Base-by-base conservation (phyloP, 1,140 invertebrate genomes). In the Diachasma alloeum region DNA sequence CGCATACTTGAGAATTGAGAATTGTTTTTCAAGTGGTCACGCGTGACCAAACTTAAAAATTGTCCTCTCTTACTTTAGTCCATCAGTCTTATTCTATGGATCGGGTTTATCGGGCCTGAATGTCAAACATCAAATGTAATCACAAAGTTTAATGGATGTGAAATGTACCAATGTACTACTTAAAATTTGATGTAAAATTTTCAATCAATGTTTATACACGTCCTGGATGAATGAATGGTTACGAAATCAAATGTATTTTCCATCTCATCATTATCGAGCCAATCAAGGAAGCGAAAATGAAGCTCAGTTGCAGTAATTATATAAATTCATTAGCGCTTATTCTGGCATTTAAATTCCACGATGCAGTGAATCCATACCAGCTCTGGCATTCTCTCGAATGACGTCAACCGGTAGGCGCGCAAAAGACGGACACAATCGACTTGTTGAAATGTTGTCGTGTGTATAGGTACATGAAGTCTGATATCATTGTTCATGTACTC, bases 321-420 rank as follows among this genome's bases (percentile, higher is more conserved):
- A 26, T 26, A 63, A 63, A 63, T 63, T 63, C 24, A 63, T 63
- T 63, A 63, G 19, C 19, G 4, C 6, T 63, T 31, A 63, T 63
- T 24, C 17, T 26, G 19, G 24, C 19, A 63, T 72, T 72, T 72
- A 46, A 24, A 39, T 46, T 26, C 24, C 59, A 72, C 17, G 44
- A 48, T 42, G 42, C 46, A 24, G 44, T 31, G 46, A 72, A 72
- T 72, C 19, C 46, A 53, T 36, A 17, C 19, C 44, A 72, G 46
- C 31, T 17, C 31, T 53, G 44, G 71, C 71, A 72, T 72, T 72
- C 44, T 59, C 71, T 19, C n/a, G 48, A 39, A 59, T 72, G 71
- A 72, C 71, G 71, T 72, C 71, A 72, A 42, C 37, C 22, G 4
- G n/a, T 53, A 53, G 48, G 11, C 71, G 44, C 26, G 24, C 31